Evolutionary conservation across 2,113 vertebrate species (phyloP).

Genomic region (Gobiocypris rarus): DNA sequence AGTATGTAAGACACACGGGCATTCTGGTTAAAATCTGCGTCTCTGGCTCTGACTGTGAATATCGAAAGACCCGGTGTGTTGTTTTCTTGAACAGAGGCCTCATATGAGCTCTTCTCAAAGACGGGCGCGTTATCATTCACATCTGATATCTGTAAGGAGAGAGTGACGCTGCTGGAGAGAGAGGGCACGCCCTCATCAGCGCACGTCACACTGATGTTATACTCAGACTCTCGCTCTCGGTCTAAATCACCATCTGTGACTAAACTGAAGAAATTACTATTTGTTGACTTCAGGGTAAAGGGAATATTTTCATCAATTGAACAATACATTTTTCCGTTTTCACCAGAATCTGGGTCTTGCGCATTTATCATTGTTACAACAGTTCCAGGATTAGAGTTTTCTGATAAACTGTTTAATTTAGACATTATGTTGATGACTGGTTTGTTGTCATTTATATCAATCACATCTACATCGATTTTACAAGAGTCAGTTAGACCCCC

Average conservation of each 20-base stretch:
- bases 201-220: slow-evolving; percentile 51
- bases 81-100: slow-evolving; percentile 43
- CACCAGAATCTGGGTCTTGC: neutral
- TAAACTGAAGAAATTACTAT: neutral
- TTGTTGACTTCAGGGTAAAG: neutral
- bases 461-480: slow-evolving; percentile 68
- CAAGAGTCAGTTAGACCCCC: slow-evolving; percentile 61
- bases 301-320: neutral
- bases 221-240: neutral
- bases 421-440: slow-evolving; percentile 63
- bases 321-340: neutral
- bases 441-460: slow-evolving; percentile 73
- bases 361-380: neutral
- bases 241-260: neutral
- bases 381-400: neutral
- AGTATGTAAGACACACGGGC: slow-evolving; percentile 46
- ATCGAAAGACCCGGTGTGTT: slow-evolving; percentile 51
- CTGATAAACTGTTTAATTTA: slow-evolving; percentile 20
- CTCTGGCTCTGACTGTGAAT: slow-evolving; percentile 53
- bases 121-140: slow-evolving; percentile 70
- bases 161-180: slow-evolving; percentile 59
- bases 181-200: slow-evolving; percentile 61
- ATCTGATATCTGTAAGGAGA: slow-evolving; percentile 63
- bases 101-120: slow-evolving; percentile 46
- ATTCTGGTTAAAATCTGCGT: slow-evolving; percentile 51